A percentile compares a stretch with the other conserved stretches of the same genome.
Conservation (phyloP, 2,113 vertebrate genomes). For the Silurus glanis region DNA sequence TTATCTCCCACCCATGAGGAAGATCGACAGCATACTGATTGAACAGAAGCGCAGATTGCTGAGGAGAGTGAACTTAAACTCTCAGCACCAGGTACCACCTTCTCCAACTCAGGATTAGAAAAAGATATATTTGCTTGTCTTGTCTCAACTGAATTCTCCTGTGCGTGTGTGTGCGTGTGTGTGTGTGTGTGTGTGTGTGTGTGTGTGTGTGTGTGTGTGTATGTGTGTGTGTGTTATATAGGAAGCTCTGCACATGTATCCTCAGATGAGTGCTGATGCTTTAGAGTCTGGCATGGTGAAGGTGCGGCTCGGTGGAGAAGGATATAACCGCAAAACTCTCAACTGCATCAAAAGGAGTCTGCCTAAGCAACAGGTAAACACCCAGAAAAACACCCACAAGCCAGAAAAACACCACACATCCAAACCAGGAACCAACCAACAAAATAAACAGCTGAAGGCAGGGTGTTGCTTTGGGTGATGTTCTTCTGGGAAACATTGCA, state of each 20-base stretch:
- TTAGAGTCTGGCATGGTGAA: constrained; percentile 78
- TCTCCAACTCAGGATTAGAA: background rate
- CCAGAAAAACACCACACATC: background rate
- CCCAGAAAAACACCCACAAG: background rate
- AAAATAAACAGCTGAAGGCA: background rate
- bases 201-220: constrained; percentile 21
- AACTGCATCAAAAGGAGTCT: constrained; percentile 88
- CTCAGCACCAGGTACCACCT: constrained; percentile 74
- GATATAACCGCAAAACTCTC: constrained; percentile 91
- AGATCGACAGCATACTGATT: constrained; percentile 81
- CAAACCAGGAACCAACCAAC: background rate
- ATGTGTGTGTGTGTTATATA: constrained; percentile 50
- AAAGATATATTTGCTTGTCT: background rate
- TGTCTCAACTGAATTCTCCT: background rate
- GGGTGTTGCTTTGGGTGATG: background rate
- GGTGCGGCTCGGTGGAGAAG: constrained; percentile 81
- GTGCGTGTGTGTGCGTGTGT: constrained; percentile 7
- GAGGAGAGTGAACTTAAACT: constrained; percentile 76
- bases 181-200: constrained; percentile 18
- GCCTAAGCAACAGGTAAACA: constrained; percentile 83
- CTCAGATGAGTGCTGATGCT: constrained; percentile 79
- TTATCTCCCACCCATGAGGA: constrained; percentile 84
- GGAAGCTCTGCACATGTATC: constrained; percentile 84
- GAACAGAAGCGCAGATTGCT: constrained; percentile 82
- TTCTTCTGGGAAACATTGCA: background rate